phyloP scores from a whole-genome alignment of 2,113 vertebrate species.

The Pardalotus punctatus region DNA sequence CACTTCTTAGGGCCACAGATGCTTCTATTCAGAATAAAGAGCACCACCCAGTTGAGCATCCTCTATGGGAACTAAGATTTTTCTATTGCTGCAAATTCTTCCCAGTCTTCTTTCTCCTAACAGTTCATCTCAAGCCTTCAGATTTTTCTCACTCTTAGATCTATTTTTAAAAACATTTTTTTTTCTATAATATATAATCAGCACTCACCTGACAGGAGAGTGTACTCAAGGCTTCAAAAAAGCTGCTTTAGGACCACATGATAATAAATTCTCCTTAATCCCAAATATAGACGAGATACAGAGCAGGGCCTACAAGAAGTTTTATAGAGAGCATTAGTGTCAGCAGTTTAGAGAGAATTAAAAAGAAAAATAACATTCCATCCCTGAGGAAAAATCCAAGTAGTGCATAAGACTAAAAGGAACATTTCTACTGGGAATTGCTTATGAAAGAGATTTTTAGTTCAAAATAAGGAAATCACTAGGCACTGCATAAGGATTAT shows the following conservation, averaged over 20 bases:
- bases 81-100: background rate
- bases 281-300: background rate
- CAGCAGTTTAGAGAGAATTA: slow-evolving; percentile 51
- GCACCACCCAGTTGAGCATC: background rate
- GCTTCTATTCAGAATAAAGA: background rate
- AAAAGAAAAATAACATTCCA: slow-evolving; percentile 27
- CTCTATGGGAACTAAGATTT: background rate
- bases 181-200: background rate
- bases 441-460: slow-evolving; percentile 26
- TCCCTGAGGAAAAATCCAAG: slow-evolving; percentile 20
- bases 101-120: background rate
- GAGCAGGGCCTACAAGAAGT: slow-evolving; percentile 1
- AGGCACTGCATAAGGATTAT: background rate
- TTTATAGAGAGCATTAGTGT: slow-evolving; percentile 48
- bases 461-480: slow-evolving; percentile 36
- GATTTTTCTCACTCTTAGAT: background rate
- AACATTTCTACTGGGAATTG: slow-evolving; percentile 9
- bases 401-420: background rate
- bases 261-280: slow-evolving; percentile 46
- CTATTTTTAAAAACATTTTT: slow-evolving; percentile 28
- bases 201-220: slow-evolving; percentile 34
- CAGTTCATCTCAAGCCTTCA: background rate
- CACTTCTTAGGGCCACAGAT: background rate
- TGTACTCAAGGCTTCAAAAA: background rate
- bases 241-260: slow-evolving; percentile 32